Evolutionary conservation across 1,140 invertebrate genomes (phyloP).

Genomic region (Drosophila quadrilineata): DNA sequence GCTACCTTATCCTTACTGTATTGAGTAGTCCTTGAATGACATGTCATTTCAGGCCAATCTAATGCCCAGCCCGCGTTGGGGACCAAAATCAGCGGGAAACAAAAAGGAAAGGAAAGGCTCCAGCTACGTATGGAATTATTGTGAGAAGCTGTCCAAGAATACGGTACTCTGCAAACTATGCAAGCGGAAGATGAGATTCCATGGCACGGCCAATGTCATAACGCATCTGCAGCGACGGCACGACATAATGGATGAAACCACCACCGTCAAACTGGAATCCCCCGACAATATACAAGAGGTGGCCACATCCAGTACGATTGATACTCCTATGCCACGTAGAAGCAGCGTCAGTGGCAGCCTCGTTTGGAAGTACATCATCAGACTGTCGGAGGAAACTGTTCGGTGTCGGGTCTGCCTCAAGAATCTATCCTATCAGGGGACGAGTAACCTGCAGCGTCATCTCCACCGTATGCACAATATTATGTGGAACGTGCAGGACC

Average conservation of each 20-base stretch:
- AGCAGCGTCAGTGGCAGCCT: constrained; percentile 28
- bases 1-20: too few relatives aligned
- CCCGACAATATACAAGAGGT: constrained; percentile 14
- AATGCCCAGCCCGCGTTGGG: constrained; percentile 15
- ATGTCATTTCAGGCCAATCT: not conserved
- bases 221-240: constrained; percentile 55
- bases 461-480: constrained; percentile 63
- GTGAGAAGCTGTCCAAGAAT: constrained; percentile 46
- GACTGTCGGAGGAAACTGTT: constrained; percentile 42
- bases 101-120: constrained; percentile 45
- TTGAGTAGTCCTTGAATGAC: too few relatives aligned
- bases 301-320: constrained; percentile 27
- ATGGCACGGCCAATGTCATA: constrained; percentile 68
- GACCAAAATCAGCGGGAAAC: not conserved
- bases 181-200: constrained; percentile 50
- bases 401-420: constrained; percentile 53
- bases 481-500: constrained; percentile 20
- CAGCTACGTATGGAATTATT: constrained; percentile 64
- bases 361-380: constrained; percentile 50
- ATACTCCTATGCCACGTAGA: not conserved
- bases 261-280: not conserved
- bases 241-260: constrained; percentile 43
- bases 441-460: constrained; percentile 57
- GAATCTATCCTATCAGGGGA: constrained; percentile 56
- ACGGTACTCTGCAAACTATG: constrained; percentile 55